Evolutionary conservation across 2,113 vertebrate genomes (phyloP).

Genomic region (Rhabdornis inornatus): DNA sequence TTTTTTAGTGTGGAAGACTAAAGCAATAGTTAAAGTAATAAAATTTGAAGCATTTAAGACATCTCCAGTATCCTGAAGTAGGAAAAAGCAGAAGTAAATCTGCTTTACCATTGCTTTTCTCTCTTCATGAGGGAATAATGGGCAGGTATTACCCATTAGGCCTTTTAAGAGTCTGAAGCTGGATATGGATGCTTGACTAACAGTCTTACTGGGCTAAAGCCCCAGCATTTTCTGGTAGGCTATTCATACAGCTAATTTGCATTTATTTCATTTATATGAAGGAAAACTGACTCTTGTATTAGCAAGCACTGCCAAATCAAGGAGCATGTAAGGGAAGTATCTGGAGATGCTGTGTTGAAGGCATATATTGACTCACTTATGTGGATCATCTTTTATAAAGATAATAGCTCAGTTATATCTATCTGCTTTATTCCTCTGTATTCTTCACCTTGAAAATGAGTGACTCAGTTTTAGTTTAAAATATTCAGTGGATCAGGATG

Average conservation of each 20-base stretch:
- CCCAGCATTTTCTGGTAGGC: neutral
- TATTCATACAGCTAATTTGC: neutral
- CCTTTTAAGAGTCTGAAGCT: neutral
- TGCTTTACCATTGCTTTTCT: neutral
- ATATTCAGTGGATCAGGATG: neutral
- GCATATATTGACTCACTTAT: neutral
- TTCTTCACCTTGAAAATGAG: neutral
- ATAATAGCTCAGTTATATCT: neutral
- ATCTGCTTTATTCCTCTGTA: neutral
- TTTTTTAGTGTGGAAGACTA: neutral
- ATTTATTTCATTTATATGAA: neutral
- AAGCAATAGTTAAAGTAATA: neutral
- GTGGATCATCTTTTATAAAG: neutral
- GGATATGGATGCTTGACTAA: neutral
- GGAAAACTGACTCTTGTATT: neutral
- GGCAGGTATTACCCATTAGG: neutral
- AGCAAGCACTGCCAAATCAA: neutral
- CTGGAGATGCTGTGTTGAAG: neutral
- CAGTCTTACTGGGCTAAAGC: neutral
- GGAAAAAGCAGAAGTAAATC: neutral
- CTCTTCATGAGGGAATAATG: neutral
- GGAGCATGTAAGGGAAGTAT: neutral
- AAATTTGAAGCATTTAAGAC: neutral
- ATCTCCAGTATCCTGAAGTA: neutral
- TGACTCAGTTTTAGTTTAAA: neutral